Evolutionary conservation across 53 echinoderm and acorn worm species (phyloP).

Genomic region (Zoroaster sp.): DNA sequence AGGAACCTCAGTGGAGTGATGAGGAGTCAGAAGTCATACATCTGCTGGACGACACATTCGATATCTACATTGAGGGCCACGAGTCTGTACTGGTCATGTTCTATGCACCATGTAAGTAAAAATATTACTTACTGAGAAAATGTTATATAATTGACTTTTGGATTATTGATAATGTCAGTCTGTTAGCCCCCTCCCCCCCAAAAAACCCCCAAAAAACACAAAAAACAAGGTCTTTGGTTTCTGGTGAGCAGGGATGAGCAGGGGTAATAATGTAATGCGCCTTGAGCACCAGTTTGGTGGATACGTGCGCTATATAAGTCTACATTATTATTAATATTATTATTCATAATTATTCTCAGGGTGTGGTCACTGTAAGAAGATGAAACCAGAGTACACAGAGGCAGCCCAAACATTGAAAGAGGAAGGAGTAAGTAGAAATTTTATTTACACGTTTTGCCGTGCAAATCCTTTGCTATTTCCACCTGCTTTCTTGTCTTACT

Average conservation of each 20-base stretch:
- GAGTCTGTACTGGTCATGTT: constrained; percentile 74
- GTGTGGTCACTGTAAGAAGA: constrained; percentile 99
- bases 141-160: too few species aligned
- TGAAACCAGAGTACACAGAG: constrained; percentile 95
- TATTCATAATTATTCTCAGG: constrained; percentile 52
- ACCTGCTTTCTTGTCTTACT: too few species aligned
- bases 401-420: constrained; percentile 82
- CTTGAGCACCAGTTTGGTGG: too few species aligned
- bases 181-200: too few species aligned
- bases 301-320: too few species aligned
- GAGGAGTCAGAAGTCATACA: constrained; percentile 92
- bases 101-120: constrained; percentile 95
- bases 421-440: constrained; percentile 72
- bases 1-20: constrained; percentile 91
- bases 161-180: too few species aligned
- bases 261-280: too few species aligned
- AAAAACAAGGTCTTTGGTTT: not conserved
- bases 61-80: constrained; percentile 76
- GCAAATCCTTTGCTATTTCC: not conserved
- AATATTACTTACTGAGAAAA: too few species aligned
- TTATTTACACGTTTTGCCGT: too few species aligned
- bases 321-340: too few species aligned
- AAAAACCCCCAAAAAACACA: too few species aligned
- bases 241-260: not conserved
- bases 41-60: constrained; percentile 77